phyloP scores from a whole-genome alignment of 2,113 vertebrate genomes.

The Macrotus californicus region DNA sequence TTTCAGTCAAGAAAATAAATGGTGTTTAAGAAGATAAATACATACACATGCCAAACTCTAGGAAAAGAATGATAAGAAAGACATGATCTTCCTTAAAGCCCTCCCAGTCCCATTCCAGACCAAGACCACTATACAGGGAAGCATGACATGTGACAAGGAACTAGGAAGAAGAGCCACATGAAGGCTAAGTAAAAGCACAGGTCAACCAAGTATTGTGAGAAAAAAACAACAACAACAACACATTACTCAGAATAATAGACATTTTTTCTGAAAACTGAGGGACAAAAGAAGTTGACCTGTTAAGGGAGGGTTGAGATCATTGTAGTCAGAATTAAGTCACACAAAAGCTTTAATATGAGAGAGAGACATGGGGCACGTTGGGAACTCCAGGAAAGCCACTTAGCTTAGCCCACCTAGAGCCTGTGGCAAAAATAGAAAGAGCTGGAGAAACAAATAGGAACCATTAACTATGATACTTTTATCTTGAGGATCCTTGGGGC shows the following conservation, averaged over 20 bases:
- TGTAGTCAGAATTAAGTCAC: neutral
- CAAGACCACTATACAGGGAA: neutral
- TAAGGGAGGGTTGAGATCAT: neutral
- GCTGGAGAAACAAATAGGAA: neutral
- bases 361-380: fast-evolving
- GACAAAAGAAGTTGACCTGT: neutral
- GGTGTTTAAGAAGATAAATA: neutral
- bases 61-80: neutral
- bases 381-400: neutral
- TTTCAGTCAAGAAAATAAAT: neutral
- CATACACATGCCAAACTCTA: neutral
- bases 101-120: neutral
- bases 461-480: neutral
- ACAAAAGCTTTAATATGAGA: neutral
- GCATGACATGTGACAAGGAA: neutral
- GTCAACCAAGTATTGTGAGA: neutral
- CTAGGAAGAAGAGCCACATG: fast-evolving
- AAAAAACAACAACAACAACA: neutral
- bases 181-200: neutral
- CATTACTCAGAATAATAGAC: neutral
- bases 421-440: neutral
- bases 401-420: neutral
- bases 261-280: neutral
- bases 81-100: neutral
- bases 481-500: neutral